These are phyloP conservation scores for Xenopus laevis DNA, from an alignment of 2,113 vertebrate genomes.

Conservation along the genomic window DNA sequence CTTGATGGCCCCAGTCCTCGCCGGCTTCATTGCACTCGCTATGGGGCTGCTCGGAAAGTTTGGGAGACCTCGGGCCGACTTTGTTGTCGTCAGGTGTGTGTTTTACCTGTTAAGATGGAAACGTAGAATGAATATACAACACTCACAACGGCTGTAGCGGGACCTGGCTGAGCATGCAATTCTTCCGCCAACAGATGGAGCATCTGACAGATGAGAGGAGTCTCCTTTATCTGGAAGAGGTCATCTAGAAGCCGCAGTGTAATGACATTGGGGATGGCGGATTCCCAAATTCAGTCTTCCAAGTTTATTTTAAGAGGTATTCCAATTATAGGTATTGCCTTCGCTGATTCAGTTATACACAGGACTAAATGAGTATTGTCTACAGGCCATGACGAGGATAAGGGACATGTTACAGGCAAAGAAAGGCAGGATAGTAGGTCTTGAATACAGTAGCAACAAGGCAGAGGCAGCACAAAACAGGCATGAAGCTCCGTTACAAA, in stretches of 20 bases:
- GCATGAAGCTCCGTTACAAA: neutral
- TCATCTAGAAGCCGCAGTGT: neutral
- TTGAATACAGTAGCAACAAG: neutral
- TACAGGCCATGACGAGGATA: neutral
- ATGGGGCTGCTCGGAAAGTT: conserved; percentile 78
- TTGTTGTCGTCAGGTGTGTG: conserved; percentile 81
- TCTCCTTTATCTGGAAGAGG: conserved; percentile 1
- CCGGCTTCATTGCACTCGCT: conserved; percentile 74
- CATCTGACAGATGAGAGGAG: neutral
- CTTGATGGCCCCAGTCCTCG: conserved; percentile 88
- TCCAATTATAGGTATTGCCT: too few species aligned
- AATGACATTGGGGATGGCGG: too few species aligned
- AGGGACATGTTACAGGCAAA: neutral
- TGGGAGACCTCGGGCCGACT: conserved; percentile 70
- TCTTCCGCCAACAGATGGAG: neutral
- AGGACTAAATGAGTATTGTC: too few species aligned
- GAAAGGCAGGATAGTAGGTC: neutral
- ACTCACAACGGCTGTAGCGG: neutral
- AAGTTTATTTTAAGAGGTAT: too few species aligned
- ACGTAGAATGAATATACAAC: conserved; percentile 4
- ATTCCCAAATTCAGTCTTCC: too few species aligned
- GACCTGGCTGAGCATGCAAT: neutral
- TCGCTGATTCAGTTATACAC: too few species aligned
- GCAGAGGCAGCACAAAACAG: neutral
- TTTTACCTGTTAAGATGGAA: conserved; percentile 72